phyloP scores from a whole-genome alignment of 2,797 vertebrate genomes.

The Falco rusticolus region DNA sequence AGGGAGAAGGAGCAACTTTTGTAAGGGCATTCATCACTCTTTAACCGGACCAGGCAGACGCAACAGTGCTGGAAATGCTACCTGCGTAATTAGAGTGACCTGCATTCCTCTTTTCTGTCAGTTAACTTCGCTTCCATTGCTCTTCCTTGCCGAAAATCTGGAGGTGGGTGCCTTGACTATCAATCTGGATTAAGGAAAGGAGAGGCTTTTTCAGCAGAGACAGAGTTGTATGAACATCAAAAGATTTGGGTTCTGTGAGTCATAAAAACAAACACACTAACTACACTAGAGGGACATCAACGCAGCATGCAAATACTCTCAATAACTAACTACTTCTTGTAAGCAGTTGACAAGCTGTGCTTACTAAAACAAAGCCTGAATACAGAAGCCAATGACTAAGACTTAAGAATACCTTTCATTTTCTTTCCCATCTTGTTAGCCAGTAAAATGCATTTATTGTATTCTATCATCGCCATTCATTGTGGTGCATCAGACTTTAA shows the following conservation, averaged over 20 bases:
- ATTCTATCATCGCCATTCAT: not conserved
- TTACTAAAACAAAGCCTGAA: constrained; percentile 20
- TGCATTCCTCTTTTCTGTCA: not conserved
- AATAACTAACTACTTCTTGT: constrained; percentile 47
- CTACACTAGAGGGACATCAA: not conserved
- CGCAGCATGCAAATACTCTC: not conserved
- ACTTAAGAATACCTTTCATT: constrained; percentile 15
- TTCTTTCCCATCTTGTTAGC: constrained; percentile 4
- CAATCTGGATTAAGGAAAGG: constrained; percentile 8
- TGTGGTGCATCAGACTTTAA: not conserved
- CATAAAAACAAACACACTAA: constrained; percentile 39
- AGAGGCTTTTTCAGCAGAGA: not conserved
- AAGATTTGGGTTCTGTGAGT: constrained; percentile 10
- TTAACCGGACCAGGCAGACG: not conserved
- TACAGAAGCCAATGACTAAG: constrained; percentile 31
- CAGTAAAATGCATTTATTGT: constrained; percentile 28
- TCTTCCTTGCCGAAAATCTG: constrained; percentile 19
- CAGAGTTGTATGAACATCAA: not conserved
- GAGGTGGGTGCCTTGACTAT: not conserved
- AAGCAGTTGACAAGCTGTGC: constrained; percentile 27
- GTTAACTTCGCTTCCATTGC: not conserved
- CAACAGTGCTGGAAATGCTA: not conserved
- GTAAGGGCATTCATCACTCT: not conserved
- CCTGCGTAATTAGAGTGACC: not conserved
- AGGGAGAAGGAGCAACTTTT: not conserved